Evolutionary conservation across 2,797 vertebrate species (phyloP).

Genomic region (Lateolabrax maculatus): DNA sequence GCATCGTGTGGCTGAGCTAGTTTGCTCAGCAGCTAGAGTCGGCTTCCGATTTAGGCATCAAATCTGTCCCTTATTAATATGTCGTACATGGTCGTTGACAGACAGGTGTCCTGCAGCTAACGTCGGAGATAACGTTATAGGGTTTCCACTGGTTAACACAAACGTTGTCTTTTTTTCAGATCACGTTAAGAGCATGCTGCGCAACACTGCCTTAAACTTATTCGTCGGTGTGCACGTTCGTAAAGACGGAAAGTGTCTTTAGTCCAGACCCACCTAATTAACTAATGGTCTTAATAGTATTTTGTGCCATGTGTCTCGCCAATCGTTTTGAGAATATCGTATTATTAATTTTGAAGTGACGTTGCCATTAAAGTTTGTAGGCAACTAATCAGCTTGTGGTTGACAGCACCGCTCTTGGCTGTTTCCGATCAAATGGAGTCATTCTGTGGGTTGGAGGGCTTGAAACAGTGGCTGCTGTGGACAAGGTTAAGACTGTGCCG

Average conservation of each 20-base stretch:
- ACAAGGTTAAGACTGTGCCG: constrained; percentile 15
- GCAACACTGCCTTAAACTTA: constrained; percentile 19
- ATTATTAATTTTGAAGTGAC: background rate
- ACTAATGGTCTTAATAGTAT: background rate
- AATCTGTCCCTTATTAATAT: background rate
- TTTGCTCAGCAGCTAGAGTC: constrained; percentile 28
- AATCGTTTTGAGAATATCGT: background rate
- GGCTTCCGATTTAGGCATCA: constrained; percentile 8
- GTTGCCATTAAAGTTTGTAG: background rate
- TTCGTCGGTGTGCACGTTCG: constrained; percentile 6
- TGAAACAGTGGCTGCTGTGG: background rate
- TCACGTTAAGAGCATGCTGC: constrained; percentile 11
- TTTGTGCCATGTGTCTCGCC: background rate
- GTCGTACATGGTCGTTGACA: background rate
- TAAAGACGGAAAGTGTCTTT: background rate
- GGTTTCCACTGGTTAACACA: background rate
- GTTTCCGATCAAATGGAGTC: background rate
- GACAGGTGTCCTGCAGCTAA: background rate
- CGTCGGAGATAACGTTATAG: background rate
- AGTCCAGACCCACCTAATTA: background rate
- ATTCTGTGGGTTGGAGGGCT: background rate
- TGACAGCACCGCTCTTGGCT: background rate
- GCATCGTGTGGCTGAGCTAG: constrained; percentile 71
- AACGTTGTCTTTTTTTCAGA: background rate
- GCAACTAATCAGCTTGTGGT: background rate